These are phyloP conservation scores for Augochlora pura DNA, from an alignment of 1,140 invertebrate species.

Conservation along the genomic window DNA sequence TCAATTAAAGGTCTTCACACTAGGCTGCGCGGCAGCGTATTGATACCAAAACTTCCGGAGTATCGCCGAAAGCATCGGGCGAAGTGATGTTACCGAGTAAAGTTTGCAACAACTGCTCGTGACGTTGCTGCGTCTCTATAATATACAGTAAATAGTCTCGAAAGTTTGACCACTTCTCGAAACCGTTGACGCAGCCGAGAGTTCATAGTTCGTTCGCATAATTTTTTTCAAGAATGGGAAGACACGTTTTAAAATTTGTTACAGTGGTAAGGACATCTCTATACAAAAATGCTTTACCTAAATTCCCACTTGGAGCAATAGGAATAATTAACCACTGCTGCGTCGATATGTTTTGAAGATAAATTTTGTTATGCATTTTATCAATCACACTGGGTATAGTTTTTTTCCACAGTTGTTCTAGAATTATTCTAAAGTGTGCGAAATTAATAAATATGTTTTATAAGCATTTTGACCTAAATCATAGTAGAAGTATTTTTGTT, in stretches of 20 bases:
- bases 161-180: constrained; percentile 21
- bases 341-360: no score
- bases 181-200: constrained; percentile 3
- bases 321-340: no score
- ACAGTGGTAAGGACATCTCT: not conserved
- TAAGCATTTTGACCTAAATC: no score
- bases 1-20: constrained; percentile 25
- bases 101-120: constrained; percentile 25
- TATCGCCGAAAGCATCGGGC: not conserved
- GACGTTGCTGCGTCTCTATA: constrained; percentile 24
- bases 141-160: constrained; percentile 23
- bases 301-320: not conserved
- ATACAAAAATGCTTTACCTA: constrained; percentile 16
- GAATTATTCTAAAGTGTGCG: no score
- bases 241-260: not conserved
- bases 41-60: constrained; percentile 14
- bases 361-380: no score
- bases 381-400: no score
- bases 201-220: constrained; percentile 33
- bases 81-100: constrained; percentile 3
- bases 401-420: no score
- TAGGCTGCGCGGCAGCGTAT: not conserved
- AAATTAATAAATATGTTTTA: no score
- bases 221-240: constrained; percentile 27
- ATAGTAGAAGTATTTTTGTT: no score